A percentile compares a stretch with the other conserved stretches of the same genome.
These are phyloP conservation scores for Hirtodrosophila confusa DNA, from an alignment of 2,888 invertebrate species.

Conservation along the genomic window DNA sequence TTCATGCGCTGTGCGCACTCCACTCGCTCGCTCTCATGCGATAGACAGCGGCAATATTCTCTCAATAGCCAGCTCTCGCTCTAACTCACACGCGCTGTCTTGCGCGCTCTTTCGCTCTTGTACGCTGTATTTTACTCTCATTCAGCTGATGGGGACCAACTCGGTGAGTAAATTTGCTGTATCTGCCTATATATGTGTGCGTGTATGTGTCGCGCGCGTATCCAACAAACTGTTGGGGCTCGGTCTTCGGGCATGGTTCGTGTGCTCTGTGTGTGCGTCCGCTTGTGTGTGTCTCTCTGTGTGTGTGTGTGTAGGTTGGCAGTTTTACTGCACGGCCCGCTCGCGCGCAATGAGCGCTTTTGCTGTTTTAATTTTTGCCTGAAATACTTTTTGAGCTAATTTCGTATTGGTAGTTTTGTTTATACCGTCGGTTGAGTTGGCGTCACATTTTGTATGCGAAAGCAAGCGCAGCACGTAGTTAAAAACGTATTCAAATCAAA, in stretches of 20 bases:
- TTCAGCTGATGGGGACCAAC: constrained; percentile 53
- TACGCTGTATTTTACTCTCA: constrained; percentile 30
- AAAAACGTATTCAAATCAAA: constrained; percentile 40
- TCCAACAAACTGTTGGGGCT: constrained; percentile 70
- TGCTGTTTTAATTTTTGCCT: constrained; percentile 81
- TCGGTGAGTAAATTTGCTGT: constrained; percentile 59
- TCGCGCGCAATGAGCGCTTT: constrained; percentile 71
- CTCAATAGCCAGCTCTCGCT: constrained; percentile 39
- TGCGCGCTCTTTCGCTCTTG: constrained; percentile 1
- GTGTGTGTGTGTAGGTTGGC: constrained; percentile 57
- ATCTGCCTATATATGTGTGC: constrained; percentile 12
- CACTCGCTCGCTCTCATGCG: constrained; percentile 43
- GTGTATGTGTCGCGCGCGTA: constrained; percentile 31
- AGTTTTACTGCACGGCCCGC: constrained; percentile 54
- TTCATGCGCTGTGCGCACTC: constrained; percentile 64
- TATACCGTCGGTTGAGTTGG: constrained; percentile 81
- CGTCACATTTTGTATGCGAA: constrained; percentile 73
- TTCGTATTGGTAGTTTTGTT: constrained; percentile 83
- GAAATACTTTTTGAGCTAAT: constrained; percentile 82
- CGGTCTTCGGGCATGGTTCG: constrained; percentile 35
- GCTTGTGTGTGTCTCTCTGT: constrained; percentile 3
- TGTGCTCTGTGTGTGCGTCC: constrained; percentile 16
- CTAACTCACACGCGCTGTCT: constrained; percentile 25
- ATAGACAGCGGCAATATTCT: constrained; percentile 26
- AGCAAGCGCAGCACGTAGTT: constrained; percentile 65